Conservation (phyloP, 1,140 invertebrate species). For the Globodera rostochiensis region DNA sequence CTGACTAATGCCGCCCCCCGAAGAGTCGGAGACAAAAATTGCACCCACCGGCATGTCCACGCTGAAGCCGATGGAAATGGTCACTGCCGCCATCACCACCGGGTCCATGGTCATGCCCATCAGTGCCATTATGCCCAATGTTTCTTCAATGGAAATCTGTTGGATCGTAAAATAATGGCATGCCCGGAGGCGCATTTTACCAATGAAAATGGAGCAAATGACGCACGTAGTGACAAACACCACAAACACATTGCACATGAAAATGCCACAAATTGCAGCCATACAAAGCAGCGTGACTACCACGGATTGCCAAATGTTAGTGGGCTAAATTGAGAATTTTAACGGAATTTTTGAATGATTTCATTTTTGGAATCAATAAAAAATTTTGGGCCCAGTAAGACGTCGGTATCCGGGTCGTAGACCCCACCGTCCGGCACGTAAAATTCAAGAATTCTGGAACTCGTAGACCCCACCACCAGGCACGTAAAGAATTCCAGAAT, state of each 20-base stretch:
- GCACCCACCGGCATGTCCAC: slow-evolving; percentile 49
- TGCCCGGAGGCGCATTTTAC: slow-evolving; percentile 39
- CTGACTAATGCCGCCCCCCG: too few species aligned
- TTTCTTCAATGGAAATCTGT: slow-evolving; percentile 17
- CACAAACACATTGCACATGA: slow-evolving; percentile 66
- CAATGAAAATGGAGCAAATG: slow-evolving; percentile 66
- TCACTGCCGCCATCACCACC: slow-evolving; percentile 65
- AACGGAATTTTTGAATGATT: neutral
- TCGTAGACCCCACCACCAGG: too few species aligned
- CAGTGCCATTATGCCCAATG: slow-evolving; percentile 66
- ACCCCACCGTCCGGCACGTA: too few species aligned
- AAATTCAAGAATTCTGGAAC: too few species aligned
- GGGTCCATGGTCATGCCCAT: slow-evolving; percentile 66
- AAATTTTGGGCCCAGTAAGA: too few species aligned
- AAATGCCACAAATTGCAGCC: slow-evolving; percentile 66
- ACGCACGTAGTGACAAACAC: slow-evolving; percentile 65
- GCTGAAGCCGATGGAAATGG: slow-evolving; percentile 67
- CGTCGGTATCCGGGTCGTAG: too few species aligned
- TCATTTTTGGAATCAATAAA: too few species aligned
- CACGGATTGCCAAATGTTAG: slow-evolving; percentile 66
- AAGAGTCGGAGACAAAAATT: too few species aligned
- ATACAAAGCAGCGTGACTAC: slow-evolving; percentile 63
- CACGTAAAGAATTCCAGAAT: too few species aligned
- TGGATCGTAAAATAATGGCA: neutral
- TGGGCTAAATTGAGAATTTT: slow-evolving; percentile 40